Evolutionary conservation across 1,140 invertebrate species (phyloP), one percentile per base, ranked within the genome.

Genomic region (Anoplolepis gracilipes): DNA sequence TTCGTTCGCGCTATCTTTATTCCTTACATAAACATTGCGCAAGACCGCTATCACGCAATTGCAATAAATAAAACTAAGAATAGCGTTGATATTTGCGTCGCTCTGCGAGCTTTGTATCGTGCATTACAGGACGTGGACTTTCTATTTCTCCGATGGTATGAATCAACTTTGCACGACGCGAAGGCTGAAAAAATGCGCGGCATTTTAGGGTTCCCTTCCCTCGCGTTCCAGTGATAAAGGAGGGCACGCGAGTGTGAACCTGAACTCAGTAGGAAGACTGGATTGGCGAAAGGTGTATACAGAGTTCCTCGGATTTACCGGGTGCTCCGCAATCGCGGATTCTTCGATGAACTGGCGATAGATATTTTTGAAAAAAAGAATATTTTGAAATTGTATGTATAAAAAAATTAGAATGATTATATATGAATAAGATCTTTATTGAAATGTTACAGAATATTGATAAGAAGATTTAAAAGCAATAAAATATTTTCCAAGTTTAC

Each of bases 191-290:
- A 82, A 59, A 70, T 42, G 67, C 55, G 22, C 39, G 78, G 55
- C 28, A 69, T 82, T 73, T 82, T 82, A 72, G 78, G 78, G 33
- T 55, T 49, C 36, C 65, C 19, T 57, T 33, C 49, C 65, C 65
- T 42, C 61, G 33, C 25, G 84, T 59, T 6, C 28, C 64, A 61
- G 25, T 62, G 86, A 87, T 88, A 85, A 88, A 70, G 67, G 87
- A 85, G 70, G 61, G 67, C 73, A 88, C 86, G 87, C 69, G 87
- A 73, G 86, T 33, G 46, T 87, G 87, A 88, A 88, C 86, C 87
- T 88, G 87, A 88, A 88, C 87, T 87, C 87, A 19, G 57, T 67
- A 59, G 16, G 85, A 85, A 70, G 70, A 67, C 64, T 75, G n/a
- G 59, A 78, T 53, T 84, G 62, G 87, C 82, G 84, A 88, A 89